Base-by-base conservation (phyloP, 2,888 invertebrate species). In the Deilephila porcellus region DNA sequence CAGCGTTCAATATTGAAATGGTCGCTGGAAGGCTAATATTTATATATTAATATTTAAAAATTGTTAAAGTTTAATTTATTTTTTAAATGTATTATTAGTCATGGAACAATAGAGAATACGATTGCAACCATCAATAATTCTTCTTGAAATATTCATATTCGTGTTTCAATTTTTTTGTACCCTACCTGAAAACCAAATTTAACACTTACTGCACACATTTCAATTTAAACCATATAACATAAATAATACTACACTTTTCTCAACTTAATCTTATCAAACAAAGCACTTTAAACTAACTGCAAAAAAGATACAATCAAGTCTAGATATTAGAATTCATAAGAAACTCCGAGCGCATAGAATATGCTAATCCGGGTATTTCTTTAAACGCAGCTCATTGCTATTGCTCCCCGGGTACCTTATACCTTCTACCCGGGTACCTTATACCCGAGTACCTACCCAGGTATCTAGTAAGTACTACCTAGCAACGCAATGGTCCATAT, bases 311-410 rank as follows among this genome's bases (percentile, higher is more conserved):
- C 67, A 67, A 52, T 67, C 67, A 67, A 52, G 67, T 52, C 67
- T n/a, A 25, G 67, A 67, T 67, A 67, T 67, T 29, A 67, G 63
- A 53, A 72, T 72, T 72, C 63, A 70, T 67, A 70, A 76, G 73
- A 70, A 72, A 79, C 74, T 80, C 77, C 71, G 64, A 77, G 76
- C 74, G 80, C 86, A 88, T 83, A 80, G 83, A 85, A 86, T 83
- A 91, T 90, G 90, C 86, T 91, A 90, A 91, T 91, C 86, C 86
- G 79, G 83, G 87, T 86, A 88, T 78, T 90, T 88, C 88, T 89
- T 89, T 87, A 86, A 81, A 81, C 79, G 78, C 81, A 77, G 83
- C 82, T 85, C 85, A 85, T 84, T 83, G 86, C 84, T 88, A 90
- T 85, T 80, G 86, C 87, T 79, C 90, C 83, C 89, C 80, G 79